phyloP scores from a whole-genome alignment of 2,113 vertebrate species.

The rat (Rattus norvegicus) region GRCr8 NC_086030.1:29893501-29894000 shows the following conservation, averaged over 20 bases:
- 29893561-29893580: not conserved
- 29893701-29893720: not conserved
- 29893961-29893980: constrained; percentile 85
- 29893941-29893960: constrained; percentile 80
- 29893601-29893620: not conserved
- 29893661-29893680: not conserved
- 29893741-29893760: not conserved
- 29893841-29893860: constrained; percentile 82
- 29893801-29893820: not conserved
- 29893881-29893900: constrained; percentile 87
- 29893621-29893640: not conserved
- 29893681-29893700: not conserved
- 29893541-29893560: not conserved
- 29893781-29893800: not conserved
- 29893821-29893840: constrained; percentile 55
- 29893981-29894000: constrained; percentile 86
- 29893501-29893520: not conserved
- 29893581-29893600: not conserved
- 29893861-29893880: constrained; percentile 81
- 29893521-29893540: not conserved
- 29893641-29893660: not conserved
- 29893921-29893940: constrained; percentile 82
- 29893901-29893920: constrained; percentile 78
- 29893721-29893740: not conserved
- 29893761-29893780: not conserved